Evolutionary conservation across 1,140 invertebrate species (phyloP).

Genomic region (Ooceraea biroi): DNA sequence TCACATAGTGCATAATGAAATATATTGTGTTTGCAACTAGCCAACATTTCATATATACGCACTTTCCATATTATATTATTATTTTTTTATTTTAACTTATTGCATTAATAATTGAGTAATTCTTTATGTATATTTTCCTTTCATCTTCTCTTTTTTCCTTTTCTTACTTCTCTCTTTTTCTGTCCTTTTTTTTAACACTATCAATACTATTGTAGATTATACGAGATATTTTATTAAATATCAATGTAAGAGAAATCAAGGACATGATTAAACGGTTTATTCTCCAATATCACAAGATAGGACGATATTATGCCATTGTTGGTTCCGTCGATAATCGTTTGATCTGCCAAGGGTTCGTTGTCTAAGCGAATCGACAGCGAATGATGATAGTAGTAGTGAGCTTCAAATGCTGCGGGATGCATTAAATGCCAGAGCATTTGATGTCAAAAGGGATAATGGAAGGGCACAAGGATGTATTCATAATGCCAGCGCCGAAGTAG

Average conservation of each 20-base stretch:
- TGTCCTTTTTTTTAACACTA: conserved; percentile 1
- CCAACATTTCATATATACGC: neutral
- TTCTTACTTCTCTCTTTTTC: conserved; percentile 18
- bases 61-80: neutral
- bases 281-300: conserved; percentile 20
- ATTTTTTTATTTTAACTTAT: neutral
- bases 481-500: conserved; percentile 1
- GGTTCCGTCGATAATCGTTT: conserved; percentile 48
- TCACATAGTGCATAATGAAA: neutral
- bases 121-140: too few species aligned
- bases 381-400: neutral
- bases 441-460: conserved; percentile 36
- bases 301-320: neutral
- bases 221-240: neutral
- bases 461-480: neutral
- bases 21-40: neutral
- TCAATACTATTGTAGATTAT: conserved; percentile 14
- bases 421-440: conserved; percentile 57
- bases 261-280: conserved; percentile 36
- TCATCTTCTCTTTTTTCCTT: neutral
- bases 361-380: conserved; percentile 45
- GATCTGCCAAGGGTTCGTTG: conserved; percentile 57
- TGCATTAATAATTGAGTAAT: neutral
- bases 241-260: conserved; percentile 32
- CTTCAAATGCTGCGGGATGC: conserved; percentile 23